A percentile compares a stretch with the other conserved stretches of the same genome.
These are phyloP conservation scores for Galago senegalensis DNA, from an alignment of 2,797 vertebrate genomes.

Conservation along the genomic window DNA sequence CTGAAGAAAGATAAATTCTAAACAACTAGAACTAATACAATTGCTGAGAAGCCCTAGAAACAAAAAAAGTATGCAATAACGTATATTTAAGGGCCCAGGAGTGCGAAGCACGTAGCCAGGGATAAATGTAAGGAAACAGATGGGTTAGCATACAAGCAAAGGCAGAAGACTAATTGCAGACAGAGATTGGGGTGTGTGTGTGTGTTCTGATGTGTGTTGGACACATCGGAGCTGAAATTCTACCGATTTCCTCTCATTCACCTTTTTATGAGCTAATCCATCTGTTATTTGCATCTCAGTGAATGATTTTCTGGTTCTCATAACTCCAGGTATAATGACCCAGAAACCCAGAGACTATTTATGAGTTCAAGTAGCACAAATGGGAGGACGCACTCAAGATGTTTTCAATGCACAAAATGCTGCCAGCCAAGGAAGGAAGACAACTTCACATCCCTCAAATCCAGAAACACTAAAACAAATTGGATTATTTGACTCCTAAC, in stretches of 20 bases:
- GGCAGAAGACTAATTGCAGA: not conserved
- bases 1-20: not conserved
- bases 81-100: not conserved
- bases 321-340: not conserved
- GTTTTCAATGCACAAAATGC: not conserved
- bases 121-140: slow-evolving; percentile 44
- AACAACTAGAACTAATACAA: slow-evolving; percentile 34
- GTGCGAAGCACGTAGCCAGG: not conserved
- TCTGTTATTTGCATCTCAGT: not conserved
- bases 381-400: not conserved
- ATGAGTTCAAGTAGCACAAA: not conserved
- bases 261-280: slow-evolving; percentile 1
- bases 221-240: not conserved
- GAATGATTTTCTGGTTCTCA: slow-evolving; percentile 54
- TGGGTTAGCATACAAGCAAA: not conserved
- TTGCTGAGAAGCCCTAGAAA: slow-evolving; percentile 23
- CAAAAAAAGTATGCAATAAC: not conserved
- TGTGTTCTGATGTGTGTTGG: not conserved
- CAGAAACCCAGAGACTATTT: not conserved
- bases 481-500: not conserved
- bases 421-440: not conserved
- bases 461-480: not conserved
- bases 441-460: not conserved
- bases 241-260: slow-evolving; percentile 29
- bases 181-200: not conserved